phyloP scores from a whole-genome alignment of 2,113 vertebrate species.

The Xenus cinereus region DNA sequence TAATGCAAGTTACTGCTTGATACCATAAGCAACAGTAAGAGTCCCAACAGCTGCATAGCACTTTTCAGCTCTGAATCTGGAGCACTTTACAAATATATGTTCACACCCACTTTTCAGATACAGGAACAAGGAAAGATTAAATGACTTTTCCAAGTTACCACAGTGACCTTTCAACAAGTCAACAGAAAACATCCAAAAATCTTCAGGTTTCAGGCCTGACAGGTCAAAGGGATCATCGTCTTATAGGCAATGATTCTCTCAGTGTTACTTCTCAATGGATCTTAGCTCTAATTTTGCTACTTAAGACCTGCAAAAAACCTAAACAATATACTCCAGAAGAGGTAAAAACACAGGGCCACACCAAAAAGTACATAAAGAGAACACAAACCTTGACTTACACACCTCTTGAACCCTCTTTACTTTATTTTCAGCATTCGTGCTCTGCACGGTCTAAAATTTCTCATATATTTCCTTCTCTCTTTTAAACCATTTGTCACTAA shows the following conservation, averaged over 20 bases:
- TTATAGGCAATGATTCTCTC: neutral
- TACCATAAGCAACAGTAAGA: neutral
- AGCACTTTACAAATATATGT: neutral
- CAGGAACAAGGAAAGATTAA: neutral
- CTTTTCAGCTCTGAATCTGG: neutral
- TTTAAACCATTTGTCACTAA: neutral
- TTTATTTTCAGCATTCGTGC: neutral
- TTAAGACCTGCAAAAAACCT: neutral
- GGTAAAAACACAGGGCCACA: neutral
- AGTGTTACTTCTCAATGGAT: neutral
- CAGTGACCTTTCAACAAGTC: neutral
- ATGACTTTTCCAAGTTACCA: neutral
- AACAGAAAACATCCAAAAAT: neutral
- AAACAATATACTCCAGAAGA: neutral
- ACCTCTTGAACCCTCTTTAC: neutral
- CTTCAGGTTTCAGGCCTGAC: neutral
- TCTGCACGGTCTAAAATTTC: neutral
- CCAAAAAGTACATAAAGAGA: neutral
- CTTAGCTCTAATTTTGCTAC: neutral
- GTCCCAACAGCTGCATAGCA: neutral
- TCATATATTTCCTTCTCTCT: neutral
- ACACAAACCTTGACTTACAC: neutral
- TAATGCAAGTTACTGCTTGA: neutral
- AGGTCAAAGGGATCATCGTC: neutral
- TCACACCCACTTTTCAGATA: slow-evolving; percentile 22